Base-by-base conservation (phyloP, 2,113 vertebrate species). In the Piaya cayana region DNA sequence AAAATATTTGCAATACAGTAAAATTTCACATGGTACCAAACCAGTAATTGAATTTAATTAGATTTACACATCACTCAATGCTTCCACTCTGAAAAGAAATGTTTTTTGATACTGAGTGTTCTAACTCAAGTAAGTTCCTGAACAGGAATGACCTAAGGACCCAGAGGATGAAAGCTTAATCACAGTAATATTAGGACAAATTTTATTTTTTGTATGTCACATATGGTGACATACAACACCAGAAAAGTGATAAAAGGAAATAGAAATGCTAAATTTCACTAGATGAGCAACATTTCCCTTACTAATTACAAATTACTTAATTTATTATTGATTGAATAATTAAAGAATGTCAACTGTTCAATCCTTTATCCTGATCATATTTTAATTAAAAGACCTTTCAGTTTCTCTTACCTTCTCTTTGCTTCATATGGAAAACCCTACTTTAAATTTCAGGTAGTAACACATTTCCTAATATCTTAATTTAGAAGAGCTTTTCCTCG, bases 251-350 rank as follows among this genome's bases (percentile, higher is more conserved):
- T 47, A 89, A 92, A 92, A 42, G 95, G 92, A 94, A 94, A 78
- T 17, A 92, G 64, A 95, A 95, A 49, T 74, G 70, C 68, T 84
- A 72, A 94, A 88, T 56, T 91, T 78, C 39, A 82, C 45, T 60
- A 32, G 21, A 59, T 56, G 68, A 95, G 43, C 94, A 91, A 88
- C 77, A 92, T 83, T 90, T 88, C 34, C 20, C 75, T 75, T 78
- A 90, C 42, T 94, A 96, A 97, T 95, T 81, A 89, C 45, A 93
- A 80, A 70, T 55, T 86, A 42, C 20, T 86, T 83, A 43, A 92
- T 90, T 86, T 64, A 92, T 89, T 93, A 95, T 86, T 94, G 93
- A 93, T 81, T 95, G 62, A 92, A 76, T 82, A 97, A 87, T 92
- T 96, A 93, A 45, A 92, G 60, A 86, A 96, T 93, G 36, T 93